Conservation (phyloP, 2,888 invertebrate species). For the Lithodes maja region DNA sequence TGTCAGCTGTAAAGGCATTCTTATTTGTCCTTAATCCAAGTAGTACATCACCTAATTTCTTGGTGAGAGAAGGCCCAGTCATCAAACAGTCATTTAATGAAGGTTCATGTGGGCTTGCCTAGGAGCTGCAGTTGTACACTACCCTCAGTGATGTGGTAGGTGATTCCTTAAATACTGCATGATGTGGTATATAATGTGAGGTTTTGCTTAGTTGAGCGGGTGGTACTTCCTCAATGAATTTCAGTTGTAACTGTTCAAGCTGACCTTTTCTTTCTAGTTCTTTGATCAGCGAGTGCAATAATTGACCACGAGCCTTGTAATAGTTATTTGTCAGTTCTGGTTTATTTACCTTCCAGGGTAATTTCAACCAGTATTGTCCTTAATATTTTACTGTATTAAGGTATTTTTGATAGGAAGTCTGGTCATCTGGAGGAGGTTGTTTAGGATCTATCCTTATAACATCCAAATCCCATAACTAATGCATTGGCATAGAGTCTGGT, state of each 20-base stretch:
- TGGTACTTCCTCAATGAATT: neutral
- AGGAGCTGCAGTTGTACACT: neutral
- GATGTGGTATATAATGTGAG: neutral
- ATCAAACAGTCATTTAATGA: neutral
- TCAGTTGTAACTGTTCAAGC: neutral
- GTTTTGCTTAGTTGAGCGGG: neutral
- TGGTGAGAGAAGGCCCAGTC: too few species aligned
- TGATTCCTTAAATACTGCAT: neutral
- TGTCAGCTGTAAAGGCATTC: neutral
- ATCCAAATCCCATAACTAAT: constrained; percentile 1
- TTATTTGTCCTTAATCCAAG: neutral
- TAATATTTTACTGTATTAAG: neutral
- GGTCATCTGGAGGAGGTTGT: neutral
- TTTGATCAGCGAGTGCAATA: neutral
- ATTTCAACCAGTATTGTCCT: neutral
- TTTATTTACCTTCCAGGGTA: constrained; percentile 9
- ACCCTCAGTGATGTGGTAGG: neutral
- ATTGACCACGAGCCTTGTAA: too few species aligned
- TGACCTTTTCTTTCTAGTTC: neutral
- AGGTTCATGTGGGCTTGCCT: neutral
- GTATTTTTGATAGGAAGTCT: neutral
- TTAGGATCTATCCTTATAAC: neutral
- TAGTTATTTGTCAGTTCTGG: neutral
- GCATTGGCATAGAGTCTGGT: neutral
- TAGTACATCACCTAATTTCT: neutral